These are phyloP conservation scores for Laothoe populi DNA, from an alignment of 2,888 invertebrate species.

Conservation along the genomic window DNA sequence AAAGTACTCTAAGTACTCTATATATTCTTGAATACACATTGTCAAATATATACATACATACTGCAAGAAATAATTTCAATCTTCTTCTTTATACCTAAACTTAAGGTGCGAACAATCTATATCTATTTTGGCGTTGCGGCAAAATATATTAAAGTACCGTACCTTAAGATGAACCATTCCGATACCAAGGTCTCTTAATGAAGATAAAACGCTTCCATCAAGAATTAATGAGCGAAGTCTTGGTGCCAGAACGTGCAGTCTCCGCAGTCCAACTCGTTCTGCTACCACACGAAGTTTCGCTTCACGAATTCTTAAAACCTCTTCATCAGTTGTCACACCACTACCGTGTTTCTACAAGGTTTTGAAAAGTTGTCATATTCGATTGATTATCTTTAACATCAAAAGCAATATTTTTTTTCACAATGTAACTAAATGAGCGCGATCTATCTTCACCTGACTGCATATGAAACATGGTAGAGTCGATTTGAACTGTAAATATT, in stretches of 20 bases:
- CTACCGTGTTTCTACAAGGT: slow-evolving; percentile 71
- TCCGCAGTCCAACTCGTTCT: slow-evolving; percentile 86
- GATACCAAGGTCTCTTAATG: slow-evolving; percentile 88
- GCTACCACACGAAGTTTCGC: slow-evolving; percentile 87
- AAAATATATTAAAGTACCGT: slow-evolving; percentile 23
- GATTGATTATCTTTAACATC: not conserved
- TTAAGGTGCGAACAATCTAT: not conserved
- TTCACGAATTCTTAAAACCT: slow-evolving; percentile 78
- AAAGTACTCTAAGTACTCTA: no score
- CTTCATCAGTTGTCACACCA: slow-evolving; percentile 72
- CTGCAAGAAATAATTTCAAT: no score
- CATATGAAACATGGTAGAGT: no score
- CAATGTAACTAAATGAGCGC: no score
- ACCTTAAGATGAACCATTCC: slow-evolving; percentile 85
- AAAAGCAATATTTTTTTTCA: no score
- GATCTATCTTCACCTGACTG: no score
- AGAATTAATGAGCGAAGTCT: slow-evolving; percentile 85
- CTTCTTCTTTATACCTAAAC: not conserved
- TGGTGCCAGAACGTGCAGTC: slow-evolving; percentile 86
- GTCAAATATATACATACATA: no score
- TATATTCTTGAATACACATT: no score
- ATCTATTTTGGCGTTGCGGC: not conserved
- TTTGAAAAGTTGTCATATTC: not conserved
- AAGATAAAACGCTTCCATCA: slow-evolving; percentile 88
- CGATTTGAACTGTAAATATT: not conserved